Evolutionary conservation across 2,797 vertebrate species (phyloP).

Genomic region (Pampus argenteus): DNA sequence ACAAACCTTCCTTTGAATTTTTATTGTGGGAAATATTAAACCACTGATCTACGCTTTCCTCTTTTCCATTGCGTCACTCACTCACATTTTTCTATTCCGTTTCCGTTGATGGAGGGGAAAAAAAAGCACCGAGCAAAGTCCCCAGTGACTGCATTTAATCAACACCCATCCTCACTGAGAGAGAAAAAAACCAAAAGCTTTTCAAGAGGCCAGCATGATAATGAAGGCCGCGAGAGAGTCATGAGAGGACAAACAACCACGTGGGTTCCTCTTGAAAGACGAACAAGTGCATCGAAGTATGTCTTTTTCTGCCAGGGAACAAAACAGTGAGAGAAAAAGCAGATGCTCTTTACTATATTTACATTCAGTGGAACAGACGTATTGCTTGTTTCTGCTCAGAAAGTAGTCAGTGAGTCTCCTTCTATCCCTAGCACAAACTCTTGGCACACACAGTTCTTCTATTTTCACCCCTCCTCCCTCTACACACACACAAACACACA

Average conservation of each 20-base stretch:
- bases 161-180: constrained; percentile 4
- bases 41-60: neutral
- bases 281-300: constrained; percentile 12
- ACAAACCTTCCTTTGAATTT: neutral
- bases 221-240: neutral
- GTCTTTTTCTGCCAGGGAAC: constrained; percentile 1
- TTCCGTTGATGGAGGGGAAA: neutral
- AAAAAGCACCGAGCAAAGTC: constrained; percentile 11
- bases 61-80: neutral
- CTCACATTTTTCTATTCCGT: constrained; percentile 20
- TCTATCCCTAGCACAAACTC: constrained; percentile 12
- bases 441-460: neutral
- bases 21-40: constrained; percentile 33
- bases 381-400: neutral
- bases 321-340: neutral
- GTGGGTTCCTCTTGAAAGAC: constrained; percentile 15
- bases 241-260: constrained; percentile 4
- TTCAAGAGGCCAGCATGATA: constrained; percentile 12
- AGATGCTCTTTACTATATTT: constrained; percentile 13
- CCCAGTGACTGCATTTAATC: constrained; percentile 21
- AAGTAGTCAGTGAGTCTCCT: neutral
- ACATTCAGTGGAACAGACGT: neutral
- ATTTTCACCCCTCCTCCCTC: neutral
- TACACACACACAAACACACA: too few relatives aligned
- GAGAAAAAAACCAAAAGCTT: constrained; percentile 1